Percentiles rank a stretch among this genome's conserved stretches.
Evolutionary conservation across 2,797 vertebrate genomes (phyloP).

Genomic region (Bucorvus abyssinicus): DNA sequence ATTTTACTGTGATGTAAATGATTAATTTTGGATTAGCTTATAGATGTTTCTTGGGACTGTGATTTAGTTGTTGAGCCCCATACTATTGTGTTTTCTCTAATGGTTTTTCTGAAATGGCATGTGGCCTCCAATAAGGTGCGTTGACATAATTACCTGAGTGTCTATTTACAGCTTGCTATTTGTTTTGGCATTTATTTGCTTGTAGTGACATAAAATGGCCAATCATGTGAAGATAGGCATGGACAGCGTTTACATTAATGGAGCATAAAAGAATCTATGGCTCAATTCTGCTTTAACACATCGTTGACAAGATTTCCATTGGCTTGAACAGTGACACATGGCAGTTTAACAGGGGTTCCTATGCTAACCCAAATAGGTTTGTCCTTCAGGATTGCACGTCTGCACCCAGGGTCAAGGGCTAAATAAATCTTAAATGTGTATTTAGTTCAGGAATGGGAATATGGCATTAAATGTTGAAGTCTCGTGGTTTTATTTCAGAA

Average conservation of each 20-base stretch:
- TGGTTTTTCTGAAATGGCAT: not conserved
- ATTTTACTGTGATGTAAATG: not conserved
- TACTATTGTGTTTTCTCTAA: not conserved
- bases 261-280: not conserved
- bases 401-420: not conserved
- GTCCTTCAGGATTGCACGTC: not conserved
- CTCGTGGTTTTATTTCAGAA: not conserved
- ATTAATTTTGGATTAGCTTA: not conserved
- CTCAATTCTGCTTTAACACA: not conserved
- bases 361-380: not conserved
- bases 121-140: not conserved
- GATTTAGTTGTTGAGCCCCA: not conserved
- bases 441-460: not conserved
- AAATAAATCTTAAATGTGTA: not conserved
- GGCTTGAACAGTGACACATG: not conserved
- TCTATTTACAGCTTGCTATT: not conserved
- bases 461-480: not conserved
- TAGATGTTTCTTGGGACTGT: not conserved
- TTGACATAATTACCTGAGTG: not conserved
- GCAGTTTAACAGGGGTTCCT: not conserved
- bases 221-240: accelerated
- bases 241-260: not conserved
- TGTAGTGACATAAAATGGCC: not conserved
- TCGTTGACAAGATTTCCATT: not conserved
- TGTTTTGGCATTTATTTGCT: not conserved